These are phyloP conservation scores for Drosophila serrata DNA, from an alignment of 1,140 invertebrate genomes.

Conservation along the genomic window DNA sequence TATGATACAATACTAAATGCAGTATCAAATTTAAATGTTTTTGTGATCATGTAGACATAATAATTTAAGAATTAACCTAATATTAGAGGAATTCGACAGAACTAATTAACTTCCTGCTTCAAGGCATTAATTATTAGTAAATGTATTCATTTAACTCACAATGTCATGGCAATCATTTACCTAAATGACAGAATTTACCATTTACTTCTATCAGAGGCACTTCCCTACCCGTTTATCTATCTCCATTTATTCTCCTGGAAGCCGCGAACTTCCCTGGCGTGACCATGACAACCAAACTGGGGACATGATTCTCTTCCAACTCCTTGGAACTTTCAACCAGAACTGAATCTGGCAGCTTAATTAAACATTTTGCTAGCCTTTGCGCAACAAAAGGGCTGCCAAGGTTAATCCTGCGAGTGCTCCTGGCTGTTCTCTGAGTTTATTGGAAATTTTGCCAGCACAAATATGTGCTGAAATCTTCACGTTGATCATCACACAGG, in stretches of 20 bases:
- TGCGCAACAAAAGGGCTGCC: slow-evolving; percentile 33
- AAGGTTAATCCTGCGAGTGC: slow-evolving; percentile 21
- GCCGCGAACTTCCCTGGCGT: slow-evolving; percentile 51
- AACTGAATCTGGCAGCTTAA: slow-evolving; percentile 58
- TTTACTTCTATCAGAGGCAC: not conserved
- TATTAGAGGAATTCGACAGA: no score
- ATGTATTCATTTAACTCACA: not conserved
- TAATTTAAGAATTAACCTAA: no score
- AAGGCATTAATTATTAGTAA: not conserved
- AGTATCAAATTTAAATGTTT: no score
- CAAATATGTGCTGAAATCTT: slow-evolving; percentile 48
- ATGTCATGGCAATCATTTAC: not conserved
- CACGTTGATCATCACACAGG: slow-evolving; percentile 6
- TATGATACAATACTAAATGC: no score
- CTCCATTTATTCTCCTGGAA: slow-evolving; percentile 33
- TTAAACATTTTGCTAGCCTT: slow-evolving; percentile 68
- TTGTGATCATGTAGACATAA: no score
- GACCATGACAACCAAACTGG: slow-evolving; percentile 42
- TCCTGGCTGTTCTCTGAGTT: slow-evolving; percentile 10
- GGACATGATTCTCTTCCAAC: not conserved
- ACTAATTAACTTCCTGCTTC: not conserved
- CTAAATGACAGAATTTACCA: not conserved
- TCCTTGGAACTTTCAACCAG: not conserved
- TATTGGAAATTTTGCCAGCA: slow-evolving; percentile 37
- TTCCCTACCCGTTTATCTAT: not conserved